Base-by-base conservation (phyloP, 2,888 invertebrate species). In the Tridacna crocea region DNA sequence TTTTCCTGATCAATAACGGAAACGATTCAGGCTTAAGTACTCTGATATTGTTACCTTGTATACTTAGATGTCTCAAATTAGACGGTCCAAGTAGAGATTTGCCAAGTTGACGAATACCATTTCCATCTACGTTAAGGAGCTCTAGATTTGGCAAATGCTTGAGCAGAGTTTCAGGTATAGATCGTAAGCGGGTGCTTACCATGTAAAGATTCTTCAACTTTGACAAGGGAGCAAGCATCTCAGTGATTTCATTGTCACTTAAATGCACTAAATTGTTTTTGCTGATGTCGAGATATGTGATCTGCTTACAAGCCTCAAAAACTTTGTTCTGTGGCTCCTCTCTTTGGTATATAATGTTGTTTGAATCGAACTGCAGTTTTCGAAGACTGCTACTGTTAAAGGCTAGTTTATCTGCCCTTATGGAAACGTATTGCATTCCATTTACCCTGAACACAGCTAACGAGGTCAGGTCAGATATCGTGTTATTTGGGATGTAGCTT, bases 41-140 rank as follows among this genome's bases (percentile, higher is more conserved):
- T n/a, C 46, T 27, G 24, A 79, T 74, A 22, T 74, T 66, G 47
- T 79, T 79, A 19, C 55, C 68, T 22, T 66, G 58, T 10, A 65
- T 27, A 47, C 27, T 19, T 24, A 22, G 68, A 13, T 46, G 17
- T 24, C 2, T 60, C 2, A 27, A 55, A 36, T 36, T 77, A n/a
- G 24, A 22, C 58, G 19, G 58, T 46, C 36, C 68, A 26, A 24
- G n/a, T 4, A 70, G 58, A 58, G n/a, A 36, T n/a, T 22, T 22
- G 4, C 17, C 60, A 19, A 61, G 24, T 22, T 24, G 51, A 24
- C 19, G 11, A 24, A 77, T 77, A 13, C 36, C 24, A 60, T 77
- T 77, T 13, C 15, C 55, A 36, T 68, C 58, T 17, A 77, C 24
- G 47, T 58, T 72, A 46, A 77, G 24, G n/a, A 47, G 36, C 11